A percentile compares a stretch with the other conserved stretches of the same genome.
Conservation (phyloP, 2,888 invertebrate species). For the Brachyopa scutellaris region DNA sequence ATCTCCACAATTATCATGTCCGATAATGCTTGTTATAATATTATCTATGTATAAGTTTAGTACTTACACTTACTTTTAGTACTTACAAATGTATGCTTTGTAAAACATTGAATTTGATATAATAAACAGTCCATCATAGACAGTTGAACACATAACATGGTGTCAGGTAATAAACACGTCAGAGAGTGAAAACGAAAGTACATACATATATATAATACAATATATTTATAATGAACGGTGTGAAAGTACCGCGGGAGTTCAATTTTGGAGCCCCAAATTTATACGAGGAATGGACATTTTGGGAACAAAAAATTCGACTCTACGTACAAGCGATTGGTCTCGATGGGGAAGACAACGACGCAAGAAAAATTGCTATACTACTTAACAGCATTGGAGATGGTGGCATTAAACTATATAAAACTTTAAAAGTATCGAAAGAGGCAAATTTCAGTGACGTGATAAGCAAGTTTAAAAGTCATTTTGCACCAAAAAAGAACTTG, state of each 20-base stretch:
- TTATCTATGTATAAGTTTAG: too few species aligned
- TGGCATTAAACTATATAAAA: conserved; percentile 1
- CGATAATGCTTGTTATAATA: too few species aligned
- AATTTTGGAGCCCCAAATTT: neutral
- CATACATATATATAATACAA: too few species aligned
- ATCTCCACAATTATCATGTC: too few species aligned
- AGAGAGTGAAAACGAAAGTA: too few species aligned
- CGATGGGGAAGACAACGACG: neutral
- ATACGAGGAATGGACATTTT: neutral
- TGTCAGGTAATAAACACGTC: too few species aligned
- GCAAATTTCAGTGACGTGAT: neutral
- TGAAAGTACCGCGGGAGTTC: neutral
- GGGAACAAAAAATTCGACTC: neutral
- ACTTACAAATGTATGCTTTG: too few species aligned
- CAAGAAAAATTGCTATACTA: conserved; percentile 8
- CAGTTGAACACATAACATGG: too few species aligned
- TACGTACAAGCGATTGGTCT: neutral
- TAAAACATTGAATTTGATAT: too few species aligned
- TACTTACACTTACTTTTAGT: too few species aligned
- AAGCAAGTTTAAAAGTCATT: neutral
- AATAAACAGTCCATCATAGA: too few species aligned
- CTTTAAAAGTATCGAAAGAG: neutral
- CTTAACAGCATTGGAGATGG: conserved; percentile 15
- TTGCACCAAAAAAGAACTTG: conserved; percentile 10
- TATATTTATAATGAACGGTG: neutral